Evolutionary conservation across 2,113 vertebrate genomes (phyloP).

Genomic region (Mola mola): DNA sequence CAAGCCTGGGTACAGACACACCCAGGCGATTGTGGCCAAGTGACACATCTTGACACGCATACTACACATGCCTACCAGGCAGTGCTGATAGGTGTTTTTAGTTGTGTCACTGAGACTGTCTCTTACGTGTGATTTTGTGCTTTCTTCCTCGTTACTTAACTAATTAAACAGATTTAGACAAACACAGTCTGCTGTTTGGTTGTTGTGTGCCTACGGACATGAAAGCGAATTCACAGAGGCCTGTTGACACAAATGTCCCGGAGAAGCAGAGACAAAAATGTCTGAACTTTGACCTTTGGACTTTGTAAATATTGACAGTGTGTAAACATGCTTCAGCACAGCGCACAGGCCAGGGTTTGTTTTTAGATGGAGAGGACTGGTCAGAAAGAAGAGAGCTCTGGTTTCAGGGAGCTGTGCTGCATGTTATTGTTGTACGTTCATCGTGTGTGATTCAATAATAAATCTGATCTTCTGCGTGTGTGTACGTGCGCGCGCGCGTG

Average conservation of each 20-base stretch:
- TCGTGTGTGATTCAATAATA: background rate
- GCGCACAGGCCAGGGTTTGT: rapidly evolving
- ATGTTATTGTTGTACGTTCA: background rate
- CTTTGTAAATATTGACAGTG: conserved; percentile 43
- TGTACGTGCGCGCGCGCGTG: conserved; percentile 11
- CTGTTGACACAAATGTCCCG: conserved; percentile 4
- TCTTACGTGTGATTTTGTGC: background rate
- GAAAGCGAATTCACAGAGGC: background rate
- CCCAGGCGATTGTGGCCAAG: conserved; percentile 12
- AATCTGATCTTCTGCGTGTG: background rate
- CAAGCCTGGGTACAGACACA: conserved; percentile 10
- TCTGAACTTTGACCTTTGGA: conserved; percentile 48
- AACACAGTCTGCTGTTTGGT: conserved; percentile 17
- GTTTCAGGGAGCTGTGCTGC: background rate
- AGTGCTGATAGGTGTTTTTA: conserved; percentile 17
- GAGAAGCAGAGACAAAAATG: background rate
- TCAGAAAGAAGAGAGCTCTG: background rate
- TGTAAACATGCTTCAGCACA: conserved; percentile 23
- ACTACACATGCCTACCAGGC: background rate
- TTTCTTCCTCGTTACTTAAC: background rate
- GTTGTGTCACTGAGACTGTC: background rate
- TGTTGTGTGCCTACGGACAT: conserved; percentile 3
- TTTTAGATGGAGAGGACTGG: conserved; percentile 9
- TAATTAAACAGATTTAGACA: conserved; percentile 6
- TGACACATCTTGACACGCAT: conserved; percentile 15